Base-by-base conservation (phyloP, 2,113 vertebrate genomes). In the Arenaria interpres region DNA sequence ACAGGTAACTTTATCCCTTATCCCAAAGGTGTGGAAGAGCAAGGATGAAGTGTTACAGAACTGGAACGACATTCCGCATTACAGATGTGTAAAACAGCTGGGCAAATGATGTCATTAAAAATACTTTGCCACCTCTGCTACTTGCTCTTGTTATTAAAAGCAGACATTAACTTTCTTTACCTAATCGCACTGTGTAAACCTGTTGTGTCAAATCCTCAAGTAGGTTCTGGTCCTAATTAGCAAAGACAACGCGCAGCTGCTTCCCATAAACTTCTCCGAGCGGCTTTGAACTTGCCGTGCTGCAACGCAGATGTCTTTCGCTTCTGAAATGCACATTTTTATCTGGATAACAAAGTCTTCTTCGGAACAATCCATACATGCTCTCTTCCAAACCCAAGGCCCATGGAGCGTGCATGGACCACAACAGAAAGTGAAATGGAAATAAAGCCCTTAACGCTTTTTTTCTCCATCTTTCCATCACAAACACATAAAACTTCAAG, bases 71-170 rank as follows among this genome's bases (percentile, higher is more conserved):
- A 4, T 80, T 84, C 94, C 45, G 1, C 14, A 2, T 96, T 97
- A 97, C 98, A 98, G 98, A 98, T 98, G 97, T 97, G 97, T 97
- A 97, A 97, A 98, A 96, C 98, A 98, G 98, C 98, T 98, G 98
- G 97, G 94, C 74, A 95, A 89, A 96, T 98, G 97, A 98, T 97
- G 97, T 98, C 98, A 98, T 95, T 90, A 67, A 71, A 71, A 93
- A 96, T 83, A 76, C 95, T 97, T 89, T 83, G 94, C 97, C 90
- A 97, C 97, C 97, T 98, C 97, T 96, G 97, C 97, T 98, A 97
- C 97, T 98, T 98, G 96, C 96, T 97, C 77, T 92, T 79, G 85
- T 98, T 98, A 98, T 98, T 98, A 94, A 97, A 98, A 98, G 96
- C 98, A 98, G 98, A 98, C 96, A 77, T 83, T 39, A 92, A 77